Percentiles rank a stretch among this genome's conserved stretches.
Evolutionary conservation across 2,888 invertebrate genomes (phyloP).

Genomic region (Ectropis crepuscularia): DNA sequence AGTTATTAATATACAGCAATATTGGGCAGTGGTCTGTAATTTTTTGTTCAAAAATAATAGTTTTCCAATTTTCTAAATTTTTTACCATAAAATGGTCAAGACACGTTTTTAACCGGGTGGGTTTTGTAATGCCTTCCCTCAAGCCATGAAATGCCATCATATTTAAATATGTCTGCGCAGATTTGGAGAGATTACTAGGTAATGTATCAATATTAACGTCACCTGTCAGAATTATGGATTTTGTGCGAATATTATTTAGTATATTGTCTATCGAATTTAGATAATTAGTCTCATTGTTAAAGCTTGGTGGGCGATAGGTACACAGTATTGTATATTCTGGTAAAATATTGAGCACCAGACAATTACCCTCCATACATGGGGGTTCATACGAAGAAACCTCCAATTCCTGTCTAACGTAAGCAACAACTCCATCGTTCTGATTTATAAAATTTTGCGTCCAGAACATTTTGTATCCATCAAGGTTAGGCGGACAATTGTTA

Average conservation of each 20-base stretch:
- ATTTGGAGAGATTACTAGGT: background rate
- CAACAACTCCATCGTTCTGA: conserved; percentile 6
- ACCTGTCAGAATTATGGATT: conserved; percentile 1
- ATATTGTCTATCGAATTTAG: background rate
- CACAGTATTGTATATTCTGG: conserved; percentile 1
- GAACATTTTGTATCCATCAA: conserved; percentile 1
- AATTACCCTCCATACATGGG: background rate
- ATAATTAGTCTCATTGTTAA: background rate
- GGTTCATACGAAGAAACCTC: conserved; percentile 1
- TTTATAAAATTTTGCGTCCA: conserved; percentile 2
- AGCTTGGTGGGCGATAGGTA: conserved; percentile 1
- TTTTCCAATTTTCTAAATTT: background rate
- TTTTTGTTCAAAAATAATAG: conserved; percentile 1
- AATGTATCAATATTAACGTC: conserved; percentile 9
- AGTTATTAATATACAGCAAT: background rate
- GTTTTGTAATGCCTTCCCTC: background rate
- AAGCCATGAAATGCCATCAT: conserved; percentile 1
- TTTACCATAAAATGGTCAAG: conserved; percentile 6
- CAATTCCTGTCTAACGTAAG: background rate
- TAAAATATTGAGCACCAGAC: background rate
- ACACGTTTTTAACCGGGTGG: background rate
- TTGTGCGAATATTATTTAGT: background rate
- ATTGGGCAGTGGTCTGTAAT: background rate
- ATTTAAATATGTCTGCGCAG: background rate
- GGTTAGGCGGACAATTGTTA: background rate